Evolutionary conservation across 2,113 vertebrate genomes (phyloP).

Genomic region (Poecile atricapillus): DNA sequence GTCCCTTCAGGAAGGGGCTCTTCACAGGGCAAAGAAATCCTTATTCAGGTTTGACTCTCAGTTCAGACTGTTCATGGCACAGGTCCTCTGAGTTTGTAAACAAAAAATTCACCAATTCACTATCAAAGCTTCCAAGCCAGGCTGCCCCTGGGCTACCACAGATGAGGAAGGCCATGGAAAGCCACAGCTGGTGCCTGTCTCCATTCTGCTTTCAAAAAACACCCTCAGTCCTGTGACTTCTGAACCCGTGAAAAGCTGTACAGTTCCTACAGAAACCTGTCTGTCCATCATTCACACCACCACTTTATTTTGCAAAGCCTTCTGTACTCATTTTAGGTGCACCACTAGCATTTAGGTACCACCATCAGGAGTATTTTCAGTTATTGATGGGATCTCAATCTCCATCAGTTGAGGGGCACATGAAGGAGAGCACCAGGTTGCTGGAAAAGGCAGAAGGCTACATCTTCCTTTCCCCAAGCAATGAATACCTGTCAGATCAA

Average conservation of each 20-base stretch:
- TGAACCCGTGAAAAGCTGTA: not conserved
- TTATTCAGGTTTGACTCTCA: not conserved
- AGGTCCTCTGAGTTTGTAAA: not conserved
- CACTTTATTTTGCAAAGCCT: not conserved
- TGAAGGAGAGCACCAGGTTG: not conserved
- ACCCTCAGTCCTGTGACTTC: not conserved
- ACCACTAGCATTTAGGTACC: not conserved
- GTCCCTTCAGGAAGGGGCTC: not conserved
- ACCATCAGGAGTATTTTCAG: not conserved
- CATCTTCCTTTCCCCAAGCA: not conserved
- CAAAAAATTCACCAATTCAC: not conserved
- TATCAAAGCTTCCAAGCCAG: not conserved
- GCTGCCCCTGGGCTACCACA: not conserved
- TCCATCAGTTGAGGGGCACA: not conserved
- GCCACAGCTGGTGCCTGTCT: accelerated
- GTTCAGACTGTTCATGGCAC: not conserved
- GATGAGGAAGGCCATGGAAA: not conserved
- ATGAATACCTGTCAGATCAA: not conserved
- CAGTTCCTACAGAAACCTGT: not conserved
- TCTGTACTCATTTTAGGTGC: not conserved
- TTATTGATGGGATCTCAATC: not conserved
- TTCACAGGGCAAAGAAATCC: not conserved
- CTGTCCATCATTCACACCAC: not conserved
- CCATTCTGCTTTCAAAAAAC: not conserved
- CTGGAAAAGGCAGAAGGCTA: not conserved